Base-by-base conservation (phyloP, 2,113 vertebrate genomes). In the Trichechus manatus region DNA sequence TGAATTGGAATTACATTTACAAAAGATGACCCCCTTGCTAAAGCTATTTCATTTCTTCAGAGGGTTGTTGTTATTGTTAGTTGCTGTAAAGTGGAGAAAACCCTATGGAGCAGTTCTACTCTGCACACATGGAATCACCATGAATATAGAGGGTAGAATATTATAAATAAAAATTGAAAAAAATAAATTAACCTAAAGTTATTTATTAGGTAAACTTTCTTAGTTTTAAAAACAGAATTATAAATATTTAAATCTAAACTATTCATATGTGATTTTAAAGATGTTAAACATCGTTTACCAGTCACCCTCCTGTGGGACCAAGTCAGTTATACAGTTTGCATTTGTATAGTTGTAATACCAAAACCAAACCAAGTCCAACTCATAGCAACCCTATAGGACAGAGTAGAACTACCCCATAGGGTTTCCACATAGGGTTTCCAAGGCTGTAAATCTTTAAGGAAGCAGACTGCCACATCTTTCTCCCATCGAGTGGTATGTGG, bases 111-210 rank as follows among this genome's bases (percentile, higher is more conserved):
- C 64, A 66, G 27, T 31, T 31, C 64, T 31, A 47, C 47, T 47
- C 47, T 47, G 47, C 47, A 47, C 47, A 47, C 47, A 47, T 47
- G 64, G 25, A 66, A 66, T 31, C 64, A 29, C 64, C 31, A 83
- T 92, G 78, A n/a, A 10, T 36, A 91, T 27, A 72, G 3, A 74
- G 22, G 9, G 1, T 63, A 39, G 6, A 7, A 23, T 81, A 53
- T 44, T 81, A 79, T 31, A 94, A 36, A 72, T 80, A n/a, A 95
- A 91, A 84, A 61, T 80, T 15, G 56, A 82, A 78, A 90, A 25
- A 56, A 50, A 86, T 64, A 63, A 83, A 59, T 87, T 63, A 44
- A 68, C 9, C 31, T 10, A 23, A 87, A 72, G 6, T 47, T 3
- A 29, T 42, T 64, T 20, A 0, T 64, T 84, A 14, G 2, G 36